Evolutionary conservation across 1,140 invertebrate species (phyloP).

Genomic region (Limonius californicus): DNA sequence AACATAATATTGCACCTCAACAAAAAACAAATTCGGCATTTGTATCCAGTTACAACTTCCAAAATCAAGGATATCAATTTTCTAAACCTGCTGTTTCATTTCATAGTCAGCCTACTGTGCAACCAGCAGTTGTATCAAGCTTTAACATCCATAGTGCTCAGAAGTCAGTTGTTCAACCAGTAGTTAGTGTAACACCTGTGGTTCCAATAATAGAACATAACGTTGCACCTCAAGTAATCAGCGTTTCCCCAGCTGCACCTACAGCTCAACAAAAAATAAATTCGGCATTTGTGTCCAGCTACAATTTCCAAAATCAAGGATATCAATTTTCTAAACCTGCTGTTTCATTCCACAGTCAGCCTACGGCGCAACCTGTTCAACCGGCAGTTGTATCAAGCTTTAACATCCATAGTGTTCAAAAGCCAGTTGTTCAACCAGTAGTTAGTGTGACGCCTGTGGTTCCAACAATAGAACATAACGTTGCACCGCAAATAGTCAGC

Average conservation of each 20-base stretch:
- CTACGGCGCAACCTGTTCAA: too few relatives aligned
- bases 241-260: not conserved
- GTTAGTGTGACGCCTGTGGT: not conserved
- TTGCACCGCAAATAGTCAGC: too few relatives aligned
- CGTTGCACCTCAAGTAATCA: not conserved
- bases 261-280: not conserved
- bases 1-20: not conserved
- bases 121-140: too few relatives aligned
- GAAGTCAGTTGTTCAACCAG: not conserved
- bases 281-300: not conserved
- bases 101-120: not conserved
- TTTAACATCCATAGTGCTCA: too few relatives aligned
- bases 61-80: not conserved
- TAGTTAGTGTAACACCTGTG: not conserved
- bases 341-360: not conserved
- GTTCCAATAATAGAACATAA: not conserved
- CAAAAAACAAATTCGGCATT: not conserved
- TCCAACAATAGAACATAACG: not conserved
- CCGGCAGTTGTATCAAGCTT: too few relatives aligned
- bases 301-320: not conserved
- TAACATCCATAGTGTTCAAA: too few relatives aligned
- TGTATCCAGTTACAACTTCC: not conserved
- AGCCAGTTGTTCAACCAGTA: not conserved
- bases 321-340: not conserved
- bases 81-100: not conserved